Base-by-base conservation (phyloP, 2,888 invertebrate species). In the Suillia variegata region DNA sequence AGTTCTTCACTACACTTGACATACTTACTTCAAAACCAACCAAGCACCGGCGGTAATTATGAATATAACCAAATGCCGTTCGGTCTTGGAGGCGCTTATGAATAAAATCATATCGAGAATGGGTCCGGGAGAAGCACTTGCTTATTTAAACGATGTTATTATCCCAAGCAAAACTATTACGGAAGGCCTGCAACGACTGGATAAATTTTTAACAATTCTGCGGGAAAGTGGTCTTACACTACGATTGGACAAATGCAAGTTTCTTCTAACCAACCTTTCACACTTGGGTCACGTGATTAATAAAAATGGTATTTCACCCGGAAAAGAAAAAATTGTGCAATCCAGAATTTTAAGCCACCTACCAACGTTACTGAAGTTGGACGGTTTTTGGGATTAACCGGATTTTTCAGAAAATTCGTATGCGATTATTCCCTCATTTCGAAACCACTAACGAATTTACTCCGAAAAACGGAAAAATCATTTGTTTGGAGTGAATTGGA, bases 241-340 rank as follows among this genome's bases (percentile, higher is more conserved):
- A 10, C 49, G 62, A 2, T n/a, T 55, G n/a, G 55, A 57, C 18
- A 62, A 60, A 48, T 62, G 60, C 33, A 38, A 55, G 26, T 63
- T 63, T 34, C 24, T 61, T 33, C 15, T 42, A 12, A 55, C 26
- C 12, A 33, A 61, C 53, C 55, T 63, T 18, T 17, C 22, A 10
- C 45, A 56, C 31, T 18, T 63, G 22, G 61, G 63, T 2, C 58
- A 63, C 18, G 31, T 48, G 2, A 38, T 61, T 4, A 45, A 50
- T 50, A 51, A 57, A 22, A 33, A 57, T 22, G 58, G 63, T 10
- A 60, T 63, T 18, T 26, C 33, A n/a, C 63, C 58, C 6, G 61
- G 63, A 48, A 22, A 56, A 1, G 54, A 61, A 13, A 56, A 59
- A 22, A 18, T 62, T 45, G 24, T 12, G 51, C 58, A 13, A 50